These are phyloP conservation scores for Amblyornis subalaris DNA, from an alignment of 2,113 vertebrate species.

Conservation along the genomic window DNA sequence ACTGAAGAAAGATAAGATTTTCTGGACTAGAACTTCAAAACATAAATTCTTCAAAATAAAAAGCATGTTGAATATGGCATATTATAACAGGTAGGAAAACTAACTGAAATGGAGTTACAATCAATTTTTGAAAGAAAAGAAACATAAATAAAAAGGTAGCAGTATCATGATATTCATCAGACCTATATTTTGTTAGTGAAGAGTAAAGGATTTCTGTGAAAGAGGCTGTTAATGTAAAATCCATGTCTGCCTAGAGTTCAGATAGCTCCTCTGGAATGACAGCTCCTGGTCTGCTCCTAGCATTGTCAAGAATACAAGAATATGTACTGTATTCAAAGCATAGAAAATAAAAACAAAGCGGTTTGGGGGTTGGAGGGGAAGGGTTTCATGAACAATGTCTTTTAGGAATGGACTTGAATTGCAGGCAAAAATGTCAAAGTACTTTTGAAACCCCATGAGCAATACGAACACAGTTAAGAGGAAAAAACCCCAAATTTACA, in stretches of 20 bases:
- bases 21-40: constrained; percentile 2
- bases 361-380: too few species aligned
- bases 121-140: constrained; percentile 45
- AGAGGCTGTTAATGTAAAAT: constrained; percentile 61
- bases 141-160: constrained; percentile 25
- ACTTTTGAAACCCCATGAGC: not conserved
- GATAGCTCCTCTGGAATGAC: constrained; percentile 15
- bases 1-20: not conserved
- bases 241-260: constrained; percentile 1
- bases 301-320: not conserved
- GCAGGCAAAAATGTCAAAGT: not conserved
- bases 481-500: not conserved
- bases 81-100: constrained; percentile 5
- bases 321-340: not conserved
- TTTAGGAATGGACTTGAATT: not conserved
- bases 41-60: not conserved
- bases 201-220: constrained; percentile 47
- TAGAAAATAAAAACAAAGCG: not conserved
- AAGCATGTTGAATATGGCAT: not conserved
- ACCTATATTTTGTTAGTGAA: constrained; percentile 53
- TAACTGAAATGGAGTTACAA: not conserved
- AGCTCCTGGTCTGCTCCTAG: not conserved
- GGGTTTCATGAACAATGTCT: not conserved
- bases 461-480: rapidly evolving
- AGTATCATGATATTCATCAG: not conserved